A percentile compares a stretch with the other conserved stretches of the same genome.
These are phyloP conservation scores for Epinotia nisella DNA, from an alignment of 2,888 invertebrate species.

Conservation along the genomic window DNA sequence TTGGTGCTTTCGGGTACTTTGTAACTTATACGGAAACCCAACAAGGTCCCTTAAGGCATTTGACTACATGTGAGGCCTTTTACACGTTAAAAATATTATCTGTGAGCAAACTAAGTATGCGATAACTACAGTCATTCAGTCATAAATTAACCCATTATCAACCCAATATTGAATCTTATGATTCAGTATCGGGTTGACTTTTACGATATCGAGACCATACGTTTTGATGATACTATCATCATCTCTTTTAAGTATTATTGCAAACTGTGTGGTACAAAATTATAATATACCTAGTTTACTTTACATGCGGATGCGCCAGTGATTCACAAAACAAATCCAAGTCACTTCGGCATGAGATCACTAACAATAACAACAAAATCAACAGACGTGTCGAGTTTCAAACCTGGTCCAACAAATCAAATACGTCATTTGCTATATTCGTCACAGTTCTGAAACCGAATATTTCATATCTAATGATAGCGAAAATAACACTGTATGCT, in stretches of 20 bases:
- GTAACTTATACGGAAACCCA: no score
- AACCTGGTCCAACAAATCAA: constrained; percentile 16
- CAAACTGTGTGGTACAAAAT: no score
- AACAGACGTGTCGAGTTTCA: constrained; percentile 26
- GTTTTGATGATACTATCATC: not conserved
- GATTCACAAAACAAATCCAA: constrained; percentile 24
- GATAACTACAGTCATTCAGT: no score
- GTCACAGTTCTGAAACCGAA: constrained; percentile 23
- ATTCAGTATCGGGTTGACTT: not conserved
- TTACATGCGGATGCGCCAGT: not conserved
- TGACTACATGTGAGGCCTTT: not conserved
- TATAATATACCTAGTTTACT: not conserved
- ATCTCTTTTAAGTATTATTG: no score
- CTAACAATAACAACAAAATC: constrained; percentile 20
- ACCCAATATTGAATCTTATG: no score
- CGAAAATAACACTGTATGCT: not conserved
- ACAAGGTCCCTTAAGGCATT: not conserved
- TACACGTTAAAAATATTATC: not conserved
- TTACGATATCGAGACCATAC: not conserved
- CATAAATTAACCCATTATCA: no score
- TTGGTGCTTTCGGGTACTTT: no score
- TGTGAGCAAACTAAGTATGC: not conserved
- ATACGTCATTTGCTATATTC: constrained; percentile 8
- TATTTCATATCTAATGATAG: not conserved
- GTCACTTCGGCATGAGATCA: constrained; percentile 21